Evolutionary conservation across 2,888 invertebrate species (phyloP).

Genomic region (Theretra japonica): DNA sequence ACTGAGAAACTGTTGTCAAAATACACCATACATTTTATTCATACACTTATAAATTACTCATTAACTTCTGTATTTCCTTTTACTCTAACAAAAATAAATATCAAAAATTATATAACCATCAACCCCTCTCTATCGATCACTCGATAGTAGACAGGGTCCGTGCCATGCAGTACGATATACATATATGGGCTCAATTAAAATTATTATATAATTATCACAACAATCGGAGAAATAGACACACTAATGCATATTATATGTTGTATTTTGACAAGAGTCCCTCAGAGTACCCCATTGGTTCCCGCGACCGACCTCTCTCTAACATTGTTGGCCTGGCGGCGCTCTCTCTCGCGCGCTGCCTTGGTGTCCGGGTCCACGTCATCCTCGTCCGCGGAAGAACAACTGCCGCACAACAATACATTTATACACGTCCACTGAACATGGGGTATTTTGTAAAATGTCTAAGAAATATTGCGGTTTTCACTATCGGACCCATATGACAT

Average conservation of each 20-base stretch:
- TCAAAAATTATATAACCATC: too few species aligned
- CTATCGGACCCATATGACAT: too few species aligned
- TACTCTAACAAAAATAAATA: too few species aligned
- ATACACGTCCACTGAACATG: neutral
- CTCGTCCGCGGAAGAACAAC: conserved; percentile 94
- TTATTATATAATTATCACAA: too few species aligned
- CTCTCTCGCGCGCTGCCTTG: conserved; percentile 97
- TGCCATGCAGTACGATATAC: too few species aligned
- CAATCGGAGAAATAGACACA: too few species aligned
- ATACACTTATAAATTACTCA: neutral
- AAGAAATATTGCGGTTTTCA: neutral
- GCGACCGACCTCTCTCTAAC: conserved; percentile 94
- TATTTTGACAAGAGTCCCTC: conserved; percentile 16
- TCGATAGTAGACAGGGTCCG: too few species aligned
- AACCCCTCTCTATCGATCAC: too few species aligned
- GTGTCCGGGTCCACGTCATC: conserved; percentile 92
- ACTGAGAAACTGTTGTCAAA: conserved; percentile 1
- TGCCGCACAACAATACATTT: conserved; percentile 43
- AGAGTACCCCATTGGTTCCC: conserved; percentile 21
- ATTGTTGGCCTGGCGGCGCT: conserved; percentile 98
- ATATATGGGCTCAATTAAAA: too few species aligned
- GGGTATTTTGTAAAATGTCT: conserved; percentile 3
- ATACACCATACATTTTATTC: neutral
- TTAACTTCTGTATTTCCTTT: too few species aligned
- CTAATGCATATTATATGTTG: neutral